Percentiles rank a stretch among this genome's conserved stretches.
Evolutionary conservation across 2,797 vertebrate species (phyloP).

Genomic region (Ctenopoma kingsleyae): DNA sequence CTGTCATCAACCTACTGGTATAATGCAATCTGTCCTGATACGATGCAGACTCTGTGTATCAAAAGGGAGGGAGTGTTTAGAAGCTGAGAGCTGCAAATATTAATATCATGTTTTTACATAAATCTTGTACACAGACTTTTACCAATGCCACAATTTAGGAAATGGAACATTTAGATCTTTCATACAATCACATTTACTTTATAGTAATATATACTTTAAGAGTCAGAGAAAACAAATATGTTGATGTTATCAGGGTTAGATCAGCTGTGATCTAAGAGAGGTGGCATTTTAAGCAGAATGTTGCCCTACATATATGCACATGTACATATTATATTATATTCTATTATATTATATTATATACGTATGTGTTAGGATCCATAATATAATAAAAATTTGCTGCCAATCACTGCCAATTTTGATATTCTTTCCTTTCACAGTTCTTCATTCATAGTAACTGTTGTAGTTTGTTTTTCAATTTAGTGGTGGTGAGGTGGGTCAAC

Average conservation of each 20-base stretch:
- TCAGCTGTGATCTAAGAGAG: too few relatives aligned
- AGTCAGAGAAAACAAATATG: not conserved
- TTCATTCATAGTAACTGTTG: not conserved
- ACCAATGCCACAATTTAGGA: not conserved
- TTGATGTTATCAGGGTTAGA: not conserved
- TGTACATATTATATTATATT: not conserved
- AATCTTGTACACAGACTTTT: not conserved
- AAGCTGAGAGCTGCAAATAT: not conserved
- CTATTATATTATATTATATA: too few relatives aligned
- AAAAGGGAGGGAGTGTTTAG: not conserved
- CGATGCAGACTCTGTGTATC: not conserved
- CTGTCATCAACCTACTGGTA: not conserved
- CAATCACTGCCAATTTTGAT: not conserved
- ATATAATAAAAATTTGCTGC: not conserved
- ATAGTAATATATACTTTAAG: too few relatives aligned
- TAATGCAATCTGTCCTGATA: not conserved
- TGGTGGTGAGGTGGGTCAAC: conserved; percentile 3
- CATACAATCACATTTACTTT: too few relatives aligned
- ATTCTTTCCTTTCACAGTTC: not conserved
- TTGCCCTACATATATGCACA: not conserved
- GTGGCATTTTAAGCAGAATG: not conserved
- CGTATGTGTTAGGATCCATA: not conserved
- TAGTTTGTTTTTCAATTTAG: conserved; percentile 7
- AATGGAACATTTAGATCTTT: not conserved
- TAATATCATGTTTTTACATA: not conserved